phyloP scores from a whole-genome alignment of 2,888 invertebrate genomes.

The Tethea ocularis region DNA sequence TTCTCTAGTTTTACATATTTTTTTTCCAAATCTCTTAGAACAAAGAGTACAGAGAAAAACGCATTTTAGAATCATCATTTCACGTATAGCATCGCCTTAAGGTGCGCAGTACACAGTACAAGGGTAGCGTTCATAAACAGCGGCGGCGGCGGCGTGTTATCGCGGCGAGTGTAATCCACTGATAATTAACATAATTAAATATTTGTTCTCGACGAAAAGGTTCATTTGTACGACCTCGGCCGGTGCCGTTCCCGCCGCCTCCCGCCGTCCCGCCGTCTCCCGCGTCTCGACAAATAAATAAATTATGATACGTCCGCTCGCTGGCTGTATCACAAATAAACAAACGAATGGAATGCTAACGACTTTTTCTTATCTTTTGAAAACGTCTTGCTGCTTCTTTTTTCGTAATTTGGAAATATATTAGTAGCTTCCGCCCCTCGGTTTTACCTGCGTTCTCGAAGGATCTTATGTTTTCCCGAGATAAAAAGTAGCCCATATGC shows the following conservation, averaged over 20 bases:
- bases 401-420: background rate
- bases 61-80: too few relatives aligned
- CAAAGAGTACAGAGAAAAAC: too few relatives aligned
- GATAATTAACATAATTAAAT: constrained; percentile 39
- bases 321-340: background rate
- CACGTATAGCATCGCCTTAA: too few relatives aligned
- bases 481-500: too few relatives aligned
- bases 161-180: constrained; percentile 12
- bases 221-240: background rate
- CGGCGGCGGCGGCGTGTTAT: background rate
- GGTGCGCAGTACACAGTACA: background rate
- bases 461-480: too few relatives aligned
- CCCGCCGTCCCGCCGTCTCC: background rate
- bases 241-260: background rate
- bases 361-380: background rate
- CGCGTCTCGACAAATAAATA: background rate
- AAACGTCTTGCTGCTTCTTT: background rate
- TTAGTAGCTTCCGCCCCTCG: too few relatives aligned
- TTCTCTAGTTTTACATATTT: too few relatives aligned
- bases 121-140: background rate
- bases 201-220: constrained; percentile 28
- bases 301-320: background rate
- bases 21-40: too few relatives aligned
- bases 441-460: too few relatives aligned
- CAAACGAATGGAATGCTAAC: background rate